phyloP scores from a whole-genome alignment of 2,113 vertebrate genomes.

The Myanophis thanlyinensis region DNA sequence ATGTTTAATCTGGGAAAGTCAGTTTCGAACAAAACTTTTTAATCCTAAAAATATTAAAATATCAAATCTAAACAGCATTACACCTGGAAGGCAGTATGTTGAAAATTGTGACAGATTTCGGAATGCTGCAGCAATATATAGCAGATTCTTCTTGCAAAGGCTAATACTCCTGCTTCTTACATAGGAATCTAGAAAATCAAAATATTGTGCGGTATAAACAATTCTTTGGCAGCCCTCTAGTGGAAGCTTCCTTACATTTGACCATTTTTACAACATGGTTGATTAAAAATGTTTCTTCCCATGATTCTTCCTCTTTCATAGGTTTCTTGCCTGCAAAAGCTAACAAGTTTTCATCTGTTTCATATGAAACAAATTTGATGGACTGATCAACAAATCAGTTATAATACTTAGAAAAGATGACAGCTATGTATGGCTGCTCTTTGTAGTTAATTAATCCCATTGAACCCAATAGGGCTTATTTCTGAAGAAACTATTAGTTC shows the following conservation, averaged over 20 bases:
- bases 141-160: background rate
- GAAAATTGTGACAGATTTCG: background rate
- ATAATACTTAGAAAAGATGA: background rate
- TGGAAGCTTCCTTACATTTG: background rate
- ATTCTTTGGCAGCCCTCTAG: constrained; percentile 13
- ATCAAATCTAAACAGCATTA: background rate
- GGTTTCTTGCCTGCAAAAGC: background rate
- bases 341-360: background rate
- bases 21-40: background rate
- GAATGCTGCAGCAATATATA: background rate
- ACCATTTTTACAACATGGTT: background rate
- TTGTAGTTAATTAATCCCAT: background rate
- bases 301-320: background rate
- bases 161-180: background rate
- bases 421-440: background rate
- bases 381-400: background rate
- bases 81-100: background rate
- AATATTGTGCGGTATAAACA: background rate
- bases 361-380: background rate
- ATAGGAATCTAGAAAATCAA: background rate
- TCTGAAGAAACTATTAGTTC: background rate
- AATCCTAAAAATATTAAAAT: background rate
- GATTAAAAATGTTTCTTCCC: background rate
- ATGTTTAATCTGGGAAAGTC: background rate
- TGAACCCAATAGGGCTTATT: background rate